Base-by-base conservation (phyloP, 64 coral and sea anemone species). In the Stylophora pistillata region DNA sequence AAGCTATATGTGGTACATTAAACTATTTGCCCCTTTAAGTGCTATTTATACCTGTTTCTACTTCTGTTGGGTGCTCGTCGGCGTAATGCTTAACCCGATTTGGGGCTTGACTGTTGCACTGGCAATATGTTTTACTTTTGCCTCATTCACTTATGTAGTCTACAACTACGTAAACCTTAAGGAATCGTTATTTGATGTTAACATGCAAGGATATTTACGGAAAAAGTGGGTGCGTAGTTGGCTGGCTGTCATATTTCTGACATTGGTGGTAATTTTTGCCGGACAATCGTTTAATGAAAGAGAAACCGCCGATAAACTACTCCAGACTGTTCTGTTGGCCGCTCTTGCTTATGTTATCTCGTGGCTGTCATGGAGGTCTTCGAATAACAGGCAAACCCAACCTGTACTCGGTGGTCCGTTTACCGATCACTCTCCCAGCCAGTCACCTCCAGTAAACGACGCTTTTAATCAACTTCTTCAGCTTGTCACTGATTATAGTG, bases 201-300 rank as follows among this genome's bases (percentile, higher is more conserved):
- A 3, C 55, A 56, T 0, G 37, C 37, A 47, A 4, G 3, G 37
- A 47, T 47, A 3, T 47, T 7, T 47, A 4, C 37, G 3, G 3
- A 47, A 4, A 47, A 47, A 47, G 0, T 47, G 37, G 37, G 37
- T 47, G 23, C n/a, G 13, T 12, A 14, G 10, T 78, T 78, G 11
- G 0, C 29, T n/a, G 53, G 54, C 37, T 53, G 53, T 78, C 53
- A 29, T 53, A 16, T 26, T 78, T 55, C 12, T 78, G 29, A 55
- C 54, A 57, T 16, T 52, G 56, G 10, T 78, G 1, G 30, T 55
- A 28, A 27, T 78, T 23, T 30, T 79, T 13, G 77, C 77, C 15
- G 77, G 77, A 14, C 77, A 79, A 28, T 59, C 77, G 0, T 79
- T 79, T 79, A 18, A 21, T 79, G 77, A 54, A 79, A 79, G 21